A percentile compares a stretch with the other conserved stretches of the same genome.
Conservation (phyloP, 2,113 vertebrate genomes). For the Rhabdomys dilectus region DNA sequence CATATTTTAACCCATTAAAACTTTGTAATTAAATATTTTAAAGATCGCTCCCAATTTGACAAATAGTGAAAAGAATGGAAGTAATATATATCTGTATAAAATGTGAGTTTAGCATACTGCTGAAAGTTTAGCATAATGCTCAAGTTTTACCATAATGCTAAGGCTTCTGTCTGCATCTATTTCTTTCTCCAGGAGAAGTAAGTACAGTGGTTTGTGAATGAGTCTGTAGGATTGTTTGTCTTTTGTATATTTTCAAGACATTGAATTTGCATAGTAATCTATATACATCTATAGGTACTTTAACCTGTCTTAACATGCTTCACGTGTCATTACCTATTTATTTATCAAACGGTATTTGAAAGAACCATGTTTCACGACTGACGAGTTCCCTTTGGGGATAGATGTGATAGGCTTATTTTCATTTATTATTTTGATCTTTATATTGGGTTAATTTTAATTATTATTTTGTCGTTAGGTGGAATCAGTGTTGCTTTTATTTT, state of each 20-base stretch:
- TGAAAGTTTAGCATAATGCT: neutral
- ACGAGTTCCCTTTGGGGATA: neutral
- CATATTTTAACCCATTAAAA: constrained; percentile 28
- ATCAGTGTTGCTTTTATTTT: constrained; percentile 55
- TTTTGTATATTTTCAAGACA: neutral
- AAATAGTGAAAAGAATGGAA: neutral
- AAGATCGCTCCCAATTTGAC: neutral
- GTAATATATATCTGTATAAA: neutral
- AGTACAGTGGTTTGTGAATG: neutral
- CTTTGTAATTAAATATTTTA: neutral
- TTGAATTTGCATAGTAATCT: neutral
- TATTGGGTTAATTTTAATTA: constrained; percentile 10
- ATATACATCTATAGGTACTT: neutral
- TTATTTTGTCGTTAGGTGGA: neutral
- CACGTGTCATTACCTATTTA: neutral
- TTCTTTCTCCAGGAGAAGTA: neutral
- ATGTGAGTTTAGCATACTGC: neutral
- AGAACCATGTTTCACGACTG: neutral
- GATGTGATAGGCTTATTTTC: neutral
- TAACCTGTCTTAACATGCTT: neutral
- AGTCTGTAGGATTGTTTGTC: neutral
- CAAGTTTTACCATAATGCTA: neutral
- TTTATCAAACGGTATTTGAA: constrained; percentile 34
- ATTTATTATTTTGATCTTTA: neutral
- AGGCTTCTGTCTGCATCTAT: neutral